Percentiles rank a stretch among this genome's conserved stretches.
These are phyloP conservation scores for Macropis europaea DNA, from an alignment of 2,888 invertebrate species.

Conservation along the genomic window DNA sequence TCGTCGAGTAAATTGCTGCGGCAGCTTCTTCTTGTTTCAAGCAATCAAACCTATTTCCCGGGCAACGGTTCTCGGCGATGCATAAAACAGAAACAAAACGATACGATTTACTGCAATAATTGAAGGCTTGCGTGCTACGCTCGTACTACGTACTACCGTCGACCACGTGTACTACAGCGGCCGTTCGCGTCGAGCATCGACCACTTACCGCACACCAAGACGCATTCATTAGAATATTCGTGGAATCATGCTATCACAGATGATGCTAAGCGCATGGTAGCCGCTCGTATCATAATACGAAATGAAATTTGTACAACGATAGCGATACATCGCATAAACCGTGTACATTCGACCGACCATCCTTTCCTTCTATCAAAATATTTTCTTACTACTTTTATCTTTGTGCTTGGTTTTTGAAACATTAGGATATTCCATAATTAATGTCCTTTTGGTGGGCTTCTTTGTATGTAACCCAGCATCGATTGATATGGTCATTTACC, in stretches of 20 bases:
- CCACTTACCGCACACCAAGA: background rate
- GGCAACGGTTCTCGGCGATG: constrained; percentile 7
- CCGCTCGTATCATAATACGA: background rate
- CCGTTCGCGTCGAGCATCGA: constrained; percentile 15
- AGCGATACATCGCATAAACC: background rate
- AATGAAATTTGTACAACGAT: background rate
- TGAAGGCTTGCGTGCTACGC: constrained; percentile 17
- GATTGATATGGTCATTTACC: too few species aligned
- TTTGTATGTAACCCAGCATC: too few species aligned
- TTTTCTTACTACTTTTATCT: too few species aligned
- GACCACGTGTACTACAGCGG: background rate
- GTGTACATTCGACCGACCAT: too few species aligned
- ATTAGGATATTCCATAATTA: too few species aligned
- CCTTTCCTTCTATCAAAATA: too few species aligned
- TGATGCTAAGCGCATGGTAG: background rate
- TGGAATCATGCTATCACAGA: background rate
- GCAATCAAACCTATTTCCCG: constrained; percentile 12
- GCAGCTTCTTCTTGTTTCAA: constrained; percentile 1
- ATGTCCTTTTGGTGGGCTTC: too few species aligned
- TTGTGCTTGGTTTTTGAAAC: too few species aligned
- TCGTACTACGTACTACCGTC: background rate
- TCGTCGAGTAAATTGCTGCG: constrained; percentile 12
- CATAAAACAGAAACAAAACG: constrained; percentile 7
- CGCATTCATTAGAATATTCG: constrained; percentile 2
- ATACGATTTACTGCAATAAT: constrained; percentile 12